Conservation (phyloP, 2,797 vertebrate species). For the Acrossocheilus wenchowensis region DNA sequence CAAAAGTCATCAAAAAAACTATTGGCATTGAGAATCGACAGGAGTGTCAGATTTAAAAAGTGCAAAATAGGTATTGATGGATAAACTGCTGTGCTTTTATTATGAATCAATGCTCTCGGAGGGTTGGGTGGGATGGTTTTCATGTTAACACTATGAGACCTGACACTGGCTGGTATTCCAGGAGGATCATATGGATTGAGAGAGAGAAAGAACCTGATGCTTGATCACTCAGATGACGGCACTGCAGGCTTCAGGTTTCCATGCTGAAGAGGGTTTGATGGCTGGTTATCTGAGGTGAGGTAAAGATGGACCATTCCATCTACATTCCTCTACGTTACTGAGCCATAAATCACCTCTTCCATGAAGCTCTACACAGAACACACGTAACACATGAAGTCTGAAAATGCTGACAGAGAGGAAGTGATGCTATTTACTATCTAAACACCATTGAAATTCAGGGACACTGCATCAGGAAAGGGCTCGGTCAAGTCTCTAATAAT, state of each 20-base stretch:
- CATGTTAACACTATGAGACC: constrained; percentile 42
- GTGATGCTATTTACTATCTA: constrained; percentile 52
- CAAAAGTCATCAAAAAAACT: neutral
- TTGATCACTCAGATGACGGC: constrained; percentile 15
- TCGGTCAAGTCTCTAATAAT: neutral
- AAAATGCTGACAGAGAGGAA: constrained; percentile 15
- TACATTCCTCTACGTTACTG: neutral
- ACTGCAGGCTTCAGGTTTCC: constrained; percentile 48
- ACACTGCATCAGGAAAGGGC: constrained; percentile 41
- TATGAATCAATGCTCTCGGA: constrained; percentile 41
- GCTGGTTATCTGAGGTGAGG: constrained; percentile 36
- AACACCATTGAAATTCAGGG: constrained; percentile 58
- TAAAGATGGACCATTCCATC: constrained; percentile 9
- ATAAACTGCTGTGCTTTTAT: constrained; percentile 23
- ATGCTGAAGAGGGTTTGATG: constrained; percentile 35
- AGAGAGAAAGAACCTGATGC: constrained; percentile 27
- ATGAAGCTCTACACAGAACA: neutral
- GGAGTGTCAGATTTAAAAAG: constrained; percentile 4
- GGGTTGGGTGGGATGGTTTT: constrained; percentile 53
- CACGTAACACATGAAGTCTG: neutral
- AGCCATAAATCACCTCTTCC: neutral
- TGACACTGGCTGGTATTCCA: constrained; percentile 34
- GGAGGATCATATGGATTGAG: constrained; percentile 32
- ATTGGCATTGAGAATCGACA: constrained; percentile 28
- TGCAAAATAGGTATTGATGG: constrained; percentile 12